Percentiles rank a stretch among this genome's conserved stretches.
These are phyloP conservation scores for Sinhomidia bicolor DNA, from an alignment of 2,888 invertebrate species.

Conservation along the genomic window DNA sequence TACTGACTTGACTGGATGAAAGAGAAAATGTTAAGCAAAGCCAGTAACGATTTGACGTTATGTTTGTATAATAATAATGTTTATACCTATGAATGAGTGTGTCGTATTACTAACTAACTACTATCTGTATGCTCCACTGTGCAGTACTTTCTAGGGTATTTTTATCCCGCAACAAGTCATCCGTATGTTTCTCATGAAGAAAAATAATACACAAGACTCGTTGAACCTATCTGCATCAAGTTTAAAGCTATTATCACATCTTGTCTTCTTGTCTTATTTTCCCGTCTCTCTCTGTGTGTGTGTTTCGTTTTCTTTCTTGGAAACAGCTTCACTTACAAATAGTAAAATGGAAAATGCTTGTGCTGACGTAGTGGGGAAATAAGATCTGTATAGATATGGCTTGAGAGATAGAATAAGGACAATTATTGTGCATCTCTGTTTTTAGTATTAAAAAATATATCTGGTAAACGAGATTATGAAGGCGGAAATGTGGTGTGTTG, in stretches of 20 bases:
- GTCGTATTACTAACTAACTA: too few species aligned
- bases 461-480: conserved; percentile 50
- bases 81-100: background rate
- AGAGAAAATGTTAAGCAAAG: conserved; percentile 46
- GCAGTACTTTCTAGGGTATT: conserved; percentile 73
- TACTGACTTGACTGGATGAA: conserved; percentile 67
- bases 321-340: conserved; percentile 39
- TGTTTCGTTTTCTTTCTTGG: conserved; percentile 16
- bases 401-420: conserved; percentile 15
- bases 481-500: conserved; percentile 63
- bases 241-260: conserved; percentile 68
- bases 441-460: conserved; percentile 21
- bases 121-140: background rate
- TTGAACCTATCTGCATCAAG: conserved; percentile 62
- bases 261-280: conserved; percentile 33
- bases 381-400: background rate
- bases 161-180: conserved; percentile 76
- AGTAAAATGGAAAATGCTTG: conserved; percentile 20
- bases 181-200: conserved; percentile 66
- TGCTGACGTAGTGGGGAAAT: conserved; percentile 26
- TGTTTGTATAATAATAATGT: too few species aligned
- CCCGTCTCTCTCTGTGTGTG: background rate
- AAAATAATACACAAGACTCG: conserved; percentile 50
- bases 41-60: background rate
- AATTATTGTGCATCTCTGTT: conserved; percentile 44